A percentile compares a stretch with the other conserved stretches of the same genome.
Conservation (phyloP, 2,888 invertebrate genomes). For the Erpobdella octoculata region DNA sequence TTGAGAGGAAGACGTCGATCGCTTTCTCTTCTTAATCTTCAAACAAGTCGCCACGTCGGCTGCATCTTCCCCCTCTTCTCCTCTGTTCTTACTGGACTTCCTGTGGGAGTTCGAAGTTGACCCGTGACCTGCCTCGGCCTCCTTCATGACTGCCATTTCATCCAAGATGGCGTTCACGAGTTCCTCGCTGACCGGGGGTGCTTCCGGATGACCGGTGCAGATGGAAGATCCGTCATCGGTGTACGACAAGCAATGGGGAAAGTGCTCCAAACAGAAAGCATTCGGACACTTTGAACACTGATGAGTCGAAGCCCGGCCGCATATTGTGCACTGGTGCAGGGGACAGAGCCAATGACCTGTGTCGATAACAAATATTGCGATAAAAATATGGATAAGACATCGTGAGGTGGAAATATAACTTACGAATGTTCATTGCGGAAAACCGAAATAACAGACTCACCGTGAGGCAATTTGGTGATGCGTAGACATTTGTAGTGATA, state of each 20-base stretch:
- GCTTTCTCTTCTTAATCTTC: conserved; percentile 12
- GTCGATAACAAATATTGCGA: not conserved
- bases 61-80: not conserved
- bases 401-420: not conserved
- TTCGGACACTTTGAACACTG: conserved; percentile 56
- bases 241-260: conserved; percentile 42
- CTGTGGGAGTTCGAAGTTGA: not conserved
- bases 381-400: not conserved
- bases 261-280: conserved; percentile 53
- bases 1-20: not conserved
- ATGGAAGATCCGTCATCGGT: conserved; percentile 27
- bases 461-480: conserved; percentile 51
- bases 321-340: conserved; percentile 57
- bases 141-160: conserved; percentile 14
- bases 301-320: conserved; percentile 53
- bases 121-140: not conserved
- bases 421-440: not conserved
- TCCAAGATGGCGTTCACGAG: conserved; percentile 15
- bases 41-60: not conserved
- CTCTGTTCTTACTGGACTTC: not conserved
- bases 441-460: conserved; percentile 37
- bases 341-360: conserved; percentile 58
- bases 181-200: conserved; percentile 20
- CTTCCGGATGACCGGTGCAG: conserved; percentile 32
- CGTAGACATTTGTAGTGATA: conserved; percentile 57